Base-by-base conservation (phyloP, 2,888 invertebrate genomes). In the Drosophila siamana region DNA sequence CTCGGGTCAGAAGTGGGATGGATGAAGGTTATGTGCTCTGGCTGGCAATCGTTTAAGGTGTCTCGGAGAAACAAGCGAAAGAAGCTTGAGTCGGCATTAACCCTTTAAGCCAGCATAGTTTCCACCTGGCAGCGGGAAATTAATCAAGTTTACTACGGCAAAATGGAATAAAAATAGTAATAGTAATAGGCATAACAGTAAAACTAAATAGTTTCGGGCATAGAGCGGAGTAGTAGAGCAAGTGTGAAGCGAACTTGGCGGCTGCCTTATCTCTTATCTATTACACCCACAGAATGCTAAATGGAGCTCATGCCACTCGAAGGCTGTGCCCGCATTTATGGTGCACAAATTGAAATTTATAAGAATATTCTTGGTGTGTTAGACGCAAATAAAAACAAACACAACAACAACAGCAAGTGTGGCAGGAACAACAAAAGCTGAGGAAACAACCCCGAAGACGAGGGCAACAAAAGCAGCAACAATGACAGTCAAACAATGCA, bases 271-370 rank as follows among this genome's bases (percentile, higher is more conserved):
- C 16, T 54, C 38, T 57, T 64, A 16, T 57, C 48, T 51, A 65
- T 41, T n/a, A 43, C 22, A 13, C 15, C 11, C 36, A 41, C 55
- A 24, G 56, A 16, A 69, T 63, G 64, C 51, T 57, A 70, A 59
- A 33, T 38, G 33, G 38, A 43, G 38, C 61, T 36, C 47, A 60
- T 40, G 24, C 50, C 46, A 59, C 16, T 41, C 57, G 33, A 6
- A 7, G 6, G 26, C 15, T 16, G 13, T 41, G 5, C 36, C 56
- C 59, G 28, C 71, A 71, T 73, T 87, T 75, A 78, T 74, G 64
- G 44, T 22, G 61, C 74, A 78, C 82, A 89, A 89, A 89, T 88
- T 88, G 82, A 86, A 90, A 81, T 87, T 86, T 84, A 88, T 86
- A 88, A 90, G 86, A 85, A 82, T 83, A 78, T 81, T 68, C 72